These are phyloP conservation scores for Lochmaea crataegi DNA, from an alignment of 2,888 invertebrate genomes.

Conservation along the genomic window DNA sequence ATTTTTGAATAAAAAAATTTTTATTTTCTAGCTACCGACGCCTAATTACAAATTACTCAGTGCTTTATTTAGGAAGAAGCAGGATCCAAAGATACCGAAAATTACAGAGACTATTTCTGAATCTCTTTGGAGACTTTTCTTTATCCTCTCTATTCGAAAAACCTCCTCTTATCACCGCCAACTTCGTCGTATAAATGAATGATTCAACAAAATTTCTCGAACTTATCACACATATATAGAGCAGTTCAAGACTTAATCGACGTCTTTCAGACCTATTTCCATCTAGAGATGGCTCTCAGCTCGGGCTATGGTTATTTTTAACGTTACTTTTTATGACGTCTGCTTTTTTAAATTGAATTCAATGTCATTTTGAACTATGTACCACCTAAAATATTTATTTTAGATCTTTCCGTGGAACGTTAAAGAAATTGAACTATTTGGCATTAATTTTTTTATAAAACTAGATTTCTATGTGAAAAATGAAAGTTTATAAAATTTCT, in stretches of 20 bases:
- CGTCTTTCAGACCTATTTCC: conserved; percentile 40
- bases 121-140: conserved; percentile 42
- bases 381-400: conserved; percentile 16
- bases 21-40: no score
- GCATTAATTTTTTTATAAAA: not conserved
- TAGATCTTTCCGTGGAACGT: not conserved
- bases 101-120: conserved; percentile 34
- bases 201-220: conserved; percentile 52
- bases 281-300: conserved; percentile 27
- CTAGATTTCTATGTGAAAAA: no score
- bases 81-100: conserved; percentile 36
- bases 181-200: conserved; percentile 53
- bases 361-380: not conserved
- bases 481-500: no score
- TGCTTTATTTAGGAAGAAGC: not conserved
- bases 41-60: no score
- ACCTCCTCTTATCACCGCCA: conserved; percentile 49
- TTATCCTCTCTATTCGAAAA: conserved; percentile 26
- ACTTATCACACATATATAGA: conserved; percentile 49
- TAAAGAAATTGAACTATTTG: not conserved
- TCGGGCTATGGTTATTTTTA: conserved; percentile 21
- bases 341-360: not conserved
- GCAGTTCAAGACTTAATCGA: conserved; percentile 50
- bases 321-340: conserved; percentile 22
- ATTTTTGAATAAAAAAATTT: no score